A percentile compares a stretch with the other conserved stretches of the same genome.
These are phyloP conservation scores for Miichthys miiuy DNA, from an alignment of 2,797 vertebrate species.

Conservation along the genomic window DNA sequence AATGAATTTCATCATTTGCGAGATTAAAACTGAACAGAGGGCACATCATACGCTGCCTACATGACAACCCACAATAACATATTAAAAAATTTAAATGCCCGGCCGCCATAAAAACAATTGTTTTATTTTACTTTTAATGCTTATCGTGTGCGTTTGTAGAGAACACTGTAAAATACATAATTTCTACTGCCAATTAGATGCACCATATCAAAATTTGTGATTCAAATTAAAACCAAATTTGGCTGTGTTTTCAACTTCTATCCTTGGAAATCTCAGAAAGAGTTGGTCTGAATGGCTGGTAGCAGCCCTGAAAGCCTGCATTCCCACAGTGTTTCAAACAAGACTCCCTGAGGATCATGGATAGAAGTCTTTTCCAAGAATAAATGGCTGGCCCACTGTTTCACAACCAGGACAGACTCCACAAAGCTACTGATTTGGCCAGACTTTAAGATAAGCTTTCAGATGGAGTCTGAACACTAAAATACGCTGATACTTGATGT, in stretches of 20 bases:
- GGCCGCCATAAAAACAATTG: background rate
- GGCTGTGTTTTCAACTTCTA: background rate
- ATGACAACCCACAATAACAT: background rate
- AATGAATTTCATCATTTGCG: background rate
- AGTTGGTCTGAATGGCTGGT: background rate
- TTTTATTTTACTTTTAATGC: background rate
- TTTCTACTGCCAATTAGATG: background rate
- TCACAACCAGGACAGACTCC: background rate
- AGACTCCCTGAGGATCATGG: background rate
- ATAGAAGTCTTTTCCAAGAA: background rate
- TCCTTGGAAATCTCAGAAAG: background rate
- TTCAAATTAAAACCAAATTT: background rate
- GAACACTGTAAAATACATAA: background rate
- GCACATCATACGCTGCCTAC: background rate
- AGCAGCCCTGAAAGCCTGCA: background rate
- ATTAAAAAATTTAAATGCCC: background rate
- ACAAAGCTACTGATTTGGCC: background rate
- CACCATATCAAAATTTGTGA: background rate
- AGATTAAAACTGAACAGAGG: conserved; percentile 17
- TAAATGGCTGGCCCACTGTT: background rate
- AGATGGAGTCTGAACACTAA: background rate
- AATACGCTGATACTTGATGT: background rate
- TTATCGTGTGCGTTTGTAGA: background rate
- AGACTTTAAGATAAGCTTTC: background rate
- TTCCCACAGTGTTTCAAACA: background rate